phyloP scores from a whole-genome alignment of 2,888 invertebrate species.

The Pterostichus madidus region DNA sequence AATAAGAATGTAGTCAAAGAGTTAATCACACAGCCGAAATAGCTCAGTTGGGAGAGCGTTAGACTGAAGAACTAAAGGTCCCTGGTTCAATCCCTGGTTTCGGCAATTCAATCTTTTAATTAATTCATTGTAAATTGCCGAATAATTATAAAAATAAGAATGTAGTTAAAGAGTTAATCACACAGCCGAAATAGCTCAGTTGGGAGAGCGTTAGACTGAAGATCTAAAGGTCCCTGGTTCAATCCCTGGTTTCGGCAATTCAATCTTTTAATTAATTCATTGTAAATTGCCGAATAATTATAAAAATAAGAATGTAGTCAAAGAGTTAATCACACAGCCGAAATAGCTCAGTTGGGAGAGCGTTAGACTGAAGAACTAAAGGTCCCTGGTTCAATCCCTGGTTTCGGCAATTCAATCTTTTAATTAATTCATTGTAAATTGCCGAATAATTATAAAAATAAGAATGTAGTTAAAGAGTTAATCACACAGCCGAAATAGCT shows the following conservation, averaged over 20 bases:
- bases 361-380: constrained; percentile 76
- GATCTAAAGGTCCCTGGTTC: constrained; percentile 60
- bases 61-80: constrained; percentile 71
- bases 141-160: too few species aligned
- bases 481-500: constrained; percentile 81
- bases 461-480: too few species aligned
- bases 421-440: too few species aligned
- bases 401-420: constrained; percentile 43
- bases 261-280: too few species aligned
- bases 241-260: constrained; percentile 58
- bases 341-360: constrained; percentile 86
- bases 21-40: constrained; percentile 78
- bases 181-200: constrained; percentile 84
- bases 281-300: too few species aligned
- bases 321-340: constrained; percentile 74
- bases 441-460: too few species aligned
- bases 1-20: too few species aligned
- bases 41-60: constrained; percentile 86
- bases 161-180: too few species aligned
- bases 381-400: constrained; percentile 57
- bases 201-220: constrained; percentile 82
- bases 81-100: constrained; percentile 60
- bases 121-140: too few species aligned
- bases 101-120: constrained; percentile 14
- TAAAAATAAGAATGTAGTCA: too few species aligned